A percentile compares a stretch with the other conserved stretches of the same genome.
These are phyloP conservation scores for Pheosia tremula DNA, from an alignment of 2,888 invertebrate species.

Conservation along the genomic window DNA sequence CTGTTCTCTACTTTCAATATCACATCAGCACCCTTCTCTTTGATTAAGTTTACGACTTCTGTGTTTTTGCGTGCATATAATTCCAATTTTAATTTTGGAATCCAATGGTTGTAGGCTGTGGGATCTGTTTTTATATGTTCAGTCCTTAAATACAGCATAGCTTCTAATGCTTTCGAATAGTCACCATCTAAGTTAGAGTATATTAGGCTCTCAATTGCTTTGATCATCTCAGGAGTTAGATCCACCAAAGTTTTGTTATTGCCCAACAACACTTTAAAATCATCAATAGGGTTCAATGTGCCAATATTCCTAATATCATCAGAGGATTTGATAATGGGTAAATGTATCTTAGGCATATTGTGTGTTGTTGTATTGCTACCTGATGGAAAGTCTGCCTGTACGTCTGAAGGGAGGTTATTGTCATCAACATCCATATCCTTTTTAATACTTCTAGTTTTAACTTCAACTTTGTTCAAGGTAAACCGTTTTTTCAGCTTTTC, in stretches of 20 bases:
- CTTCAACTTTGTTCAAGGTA: constrained; percentile 71
- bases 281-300: constrained; percentile 84
- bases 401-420: constrained; percentile 30
- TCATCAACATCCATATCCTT: constrained; percentile 35
- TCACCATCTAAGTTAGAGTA: constrained; percentile 68
- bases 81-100: constrained; percentile 61
- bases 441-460: constrained; percentile 47
- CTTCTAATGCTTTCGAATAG: constrained; percentile 63
- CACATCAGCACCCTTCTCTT: constrained; percentile 58
- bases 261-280: constrained; percentile 79
- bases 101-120: constrained; percentile 69
- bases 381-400: constrained; percentile 15
- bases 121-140: constrained; percentile 68
- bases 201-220: constrained; percentile 70
- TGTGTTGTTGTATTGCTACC: constrained; percentile 28
- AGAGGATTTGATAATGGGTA: constrained; percentile 46
- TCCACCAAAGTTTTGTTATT: constrained; percentile 61
- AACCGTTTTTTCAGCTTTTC: constrained; percentile 79
- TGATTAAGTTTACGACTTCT: constrained; percentile 54
- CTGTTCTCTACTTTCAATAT: constrained; percentile 69
- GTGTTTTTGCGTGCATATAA: constrained; percentile 56
- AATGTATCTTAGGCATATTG: constrained; percentile 56
- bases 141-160: constrained; percentile 63
- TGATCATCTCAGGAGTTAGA: constrained; percentile 60
- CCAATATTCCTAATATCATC: constrained; percentile 74